Conservation (phyloP, 2,797 vertebrate genomes). For the Sorex maritimensis region DNA sequence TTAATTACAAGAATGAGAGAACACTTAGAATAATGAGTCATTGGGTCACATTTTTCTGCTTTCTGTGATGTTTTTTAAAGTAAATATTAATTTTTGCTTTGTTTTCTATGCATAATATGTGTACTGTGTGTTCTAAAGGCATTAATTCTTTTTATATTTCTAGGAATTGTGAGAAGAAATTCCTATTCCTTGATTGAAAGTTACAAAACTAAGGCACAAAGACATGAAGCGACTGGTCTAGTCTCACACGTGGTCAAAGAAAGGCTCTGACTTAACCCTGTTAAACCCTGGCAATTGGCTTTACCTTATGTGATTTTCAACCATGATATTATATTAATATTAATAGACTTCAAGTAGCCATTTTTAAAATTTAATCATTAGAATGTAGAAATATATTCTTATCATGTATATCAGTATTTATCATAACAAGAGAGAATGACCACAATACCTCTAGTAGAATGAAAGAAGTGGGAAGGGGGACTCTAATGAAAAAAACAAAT, state of each 20-base stretch:
- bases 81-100: neutral
- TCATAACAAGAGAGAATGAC: constrained; percentile 16
- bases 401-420: neutral
- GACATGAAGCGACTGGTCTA: neutral
- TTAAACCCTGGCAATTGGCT: neutral
- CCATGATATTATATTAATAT: neutral
- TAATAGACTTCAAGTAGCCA: neutral
- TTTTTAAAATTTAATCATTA: constrained; percentile 40
- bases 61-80: neutral
- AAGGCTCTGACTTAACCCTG: neutral
- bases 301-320: neutral
- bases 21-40: neutral
- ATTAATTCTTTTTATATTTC: neutral
- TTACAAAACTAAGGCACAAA: neutral
- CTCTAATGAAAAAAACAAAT: constrained; percentile 29
- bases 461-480: neutral
- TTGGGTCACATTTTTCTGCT: neutral
- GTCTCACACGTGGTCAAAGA: neutral
- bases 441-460: constrained; percentile 14
- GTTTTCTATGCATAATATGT: neutral
- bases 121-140: neutral
- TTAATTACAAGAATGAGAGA: neutral
- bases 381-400: neutral
- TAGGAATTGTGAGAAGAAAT: neutral
- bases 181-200: neutral